These are phyloP conservation scores for Azemiops feae DNA, from an alignment of 2,113 vertebrate species.

Conservation along the genomic window DNA sequence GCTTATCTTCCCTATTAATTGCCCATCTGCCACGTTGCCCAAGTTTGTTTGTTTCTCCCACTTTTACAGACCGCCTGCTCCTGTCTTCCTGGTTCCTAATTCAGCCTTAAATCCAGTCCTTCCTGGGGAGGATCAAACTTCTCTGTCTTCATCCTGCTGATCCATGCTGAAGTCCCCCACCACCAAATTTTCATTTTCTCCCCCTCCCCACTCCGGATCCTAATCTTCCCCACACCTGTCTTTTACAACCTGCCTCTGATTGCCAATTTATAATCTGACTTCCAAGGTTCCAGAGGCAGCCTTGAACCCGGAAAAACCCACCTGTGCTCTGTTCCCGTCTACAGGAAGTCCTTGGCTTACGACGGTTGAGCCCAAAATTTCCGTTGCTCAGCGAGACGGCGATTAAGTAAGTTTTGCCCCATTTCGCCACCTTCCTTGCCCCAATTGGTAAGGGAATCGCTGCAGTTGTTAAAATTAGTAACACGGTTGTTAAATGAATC, in stretches of 20 bases:
- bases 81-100: neutral
- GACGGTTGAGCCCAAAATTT: too few species aligned
- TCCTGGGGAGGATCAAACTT: neutral
- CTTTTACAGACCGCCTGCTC: neutral
- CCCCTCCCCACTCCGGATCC: neutral
- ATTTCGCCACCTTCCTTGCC: too few species aligned
- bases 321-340: neutral
- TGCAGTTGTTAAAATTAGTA: too few species aligned
- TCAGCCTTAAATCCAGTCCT: neutral
- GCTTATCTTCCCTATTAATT: neutral
- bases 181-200: neutral
- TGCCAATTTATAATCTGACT: neutral
- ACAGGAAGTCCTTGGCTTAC: neutral
- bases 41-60: neutral
- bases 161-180: neutral
- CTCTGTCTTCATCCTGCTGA: neutral
- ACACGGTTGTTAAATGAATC: too few species aligned
- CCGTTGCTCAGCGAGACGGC: too few species aligned
- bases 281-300: neutral
- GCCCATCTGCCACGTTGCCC: conserved; percentile 12
- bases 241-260: neutral
- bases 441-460: too few species aligned
- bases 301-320: neutral
- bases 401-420: too few species aligned
- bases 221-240: neutral